These are phyloP conservation scores for Meghimatium bilineatum DNA, from an alignment of 2,888 invertebrate genomes.

Conservation along the genomic window DNA sequence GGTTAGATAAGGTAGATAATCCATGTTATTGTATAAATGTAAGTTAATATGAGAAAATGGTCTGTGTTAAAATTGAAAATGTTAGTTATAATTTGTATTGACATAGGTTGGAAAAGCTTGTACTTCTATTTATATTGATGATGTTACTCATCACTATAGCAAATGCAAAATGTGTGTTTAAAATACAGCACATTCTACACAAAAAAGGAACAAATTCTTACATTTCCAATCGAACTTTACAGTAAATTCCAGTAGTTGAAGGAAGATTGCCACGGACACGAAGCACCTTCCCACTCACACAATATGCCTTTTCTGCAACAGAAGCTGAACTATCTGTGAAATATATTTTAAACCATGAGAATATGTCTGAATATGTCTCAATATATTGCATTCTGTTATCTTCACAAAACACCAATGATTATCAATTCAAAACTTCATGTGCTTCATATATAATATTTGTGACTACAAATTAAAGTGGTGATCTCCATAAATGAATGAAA, in stretches of 20 bases:
- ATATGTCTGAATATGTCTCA: neutral
- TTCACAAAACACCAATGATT: neutral
- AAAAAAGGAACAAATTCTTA: slow-evolving; percentile 48
- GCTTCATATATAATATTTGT: neutral
- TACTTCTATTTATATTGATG: too few relatives aligned
- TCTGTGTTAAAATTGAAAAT: too few relatives aligned
- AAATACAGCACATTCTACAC: neutral
- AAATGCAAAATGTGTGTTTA: neutral
- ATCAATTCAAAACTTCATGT: neutral
- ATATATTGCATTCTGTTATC: neutral
- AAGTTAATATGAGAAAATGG: too few relatives aligned
- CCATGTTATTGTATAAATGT: too few relatives aligned
- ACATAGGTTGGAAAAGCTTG: too few relatives aligned
- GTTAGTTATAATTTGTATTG: too few relatives aligned
- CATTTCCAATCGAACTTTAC: slow-evolving; percentile 78
- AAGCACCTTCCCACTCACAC: slow-evolving; percentile 78
- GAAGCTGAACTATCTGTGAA: slow-evolving; percentile 53
- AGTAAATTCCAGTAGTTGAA: slow-evolving; percentile 75
- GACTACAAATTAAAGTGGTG: neutral
- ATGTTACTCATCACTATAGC: too few relatives aligned
- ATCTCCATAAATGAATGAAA: neutral
- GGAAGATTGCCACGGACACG: slow-evolving; percentile 77
- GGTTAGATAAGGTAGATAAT: too few relatives aligned
- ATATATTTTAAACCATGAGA: neutral
- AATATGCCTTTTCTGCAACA: slow-evolving; percentile 70